Evolutionary conservation across 2,797 vertebrate genomes (phyloP), one percentile per base, ranked within the genome.

Genomic region (Lepilemur ruficaudatus): DNA sequence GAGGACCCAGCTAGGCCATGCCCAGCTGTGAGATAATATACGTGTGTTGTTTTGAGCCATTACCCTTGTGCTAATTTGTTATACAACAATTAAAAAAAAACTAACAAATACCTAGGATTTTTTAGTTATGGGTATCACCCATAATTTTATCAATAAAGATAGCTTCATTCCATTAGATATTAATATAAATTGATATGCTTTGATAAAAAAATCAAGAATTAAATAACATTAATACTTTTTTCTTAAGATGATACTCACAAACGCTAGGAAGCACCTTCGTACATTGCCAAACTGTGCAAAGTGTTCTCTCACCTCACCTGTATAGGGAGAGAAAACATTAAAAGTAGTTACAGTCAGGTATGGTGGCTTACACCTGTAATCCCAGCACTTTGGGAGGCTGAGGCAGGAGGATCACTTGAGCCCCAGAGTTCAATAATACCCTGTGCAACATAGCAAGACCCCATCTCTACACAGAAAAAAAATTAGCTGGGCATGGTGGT

Each of bases 241-340:
- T 46, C 25, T 59, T 4, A 72, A 50, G 17, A 0, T 3, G 75
- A 90, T 98, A 99, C 99, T 99, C 98, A 99, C 99, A 97, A 99
- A 99, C 1, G 99, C 99, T 88, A 99, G 55, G 1, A 94, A 76
- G 83, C 99, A 99, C 89, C 94, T 99, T 98, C 97, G 99, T 22
- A 99, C 97, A 0, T 93, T 13, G 1, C 99, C 99, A 97, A 99
- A 99, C 97, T 99, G 99, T 7, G 97, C 98, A 81, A 99, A 99
- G 95, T 99, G 99, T 46, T 99, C 98, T 98, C 80, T 99, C 92
- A 99, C 50, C 96, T 99, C 99, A 98, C 97, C 99, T 99, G 98
- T 4, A 50, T 78, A n/a, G 65, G 5, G 89, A 43, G 85, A 43
- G 35, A 30, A 76, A 87, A 73, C 1, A 28, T 48, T 70, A 87